Base-by-base conservation (phyloP, 2,797 vertebrate genomes). In the Centropyge bicolor region DNA sequence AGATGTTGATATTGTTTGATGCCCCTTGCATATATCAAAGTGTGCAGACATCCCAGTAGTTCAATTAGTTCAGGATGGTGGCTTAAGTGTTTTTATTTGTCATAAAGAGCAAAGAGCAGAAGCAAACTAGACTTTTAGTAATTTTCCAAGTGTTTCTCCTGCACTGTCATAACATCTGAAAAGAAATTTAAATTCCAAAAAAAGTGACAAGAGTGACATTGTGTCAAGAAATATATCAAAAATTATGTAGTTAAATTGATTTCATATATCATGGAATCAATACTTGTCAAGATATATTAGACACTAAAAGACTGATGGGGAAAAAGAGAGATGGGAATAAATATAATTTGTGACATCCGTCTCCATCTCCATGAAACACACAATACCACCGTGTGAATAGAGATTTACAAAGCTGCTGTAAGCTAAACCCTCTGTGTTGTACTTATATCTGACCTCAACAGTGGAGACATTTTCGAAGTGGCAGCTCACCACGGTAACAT, bases 241-340 rank as follows among this genome's bases (percentile, higher is more conserved):
- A 3, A 19, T 66, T 63, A 24, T 43, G 20, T 14, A 41, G 67
- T 45, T 45, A 65, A 54, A 61, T 46, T 72, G 22, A 81, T 35
- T 36, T 4, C 8, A 41, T 55, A 36, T 40, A 70, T 38, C 78
- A 31, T 52, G 48, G 8, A 76, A 68, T 73, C 69, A 67, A 27
- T 67, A 70, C 60, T 12, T 5, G 5, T 61, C 36, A 17, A 56
- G 68, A 56, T 41, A 49, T 48, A 36, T 62, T 12, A 76, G 49
- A 51, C 1, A 24, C 7, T 61, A 35, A 62, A 46, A 8, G 11
- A 78, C 27, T 17, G 57, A 72, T 52, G 1, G 43, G 52, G 56
- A 36, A 55, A 54, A 52, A 64, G 38, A 67, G 24, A 46, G 17
- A 36, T 16, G 13, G 11, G 8, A 57, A 52, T 13, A 24, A 46